Conservation (phyloP, 2,797 vertebrate species). For the Poeciliopsis gracilis region DNA sequence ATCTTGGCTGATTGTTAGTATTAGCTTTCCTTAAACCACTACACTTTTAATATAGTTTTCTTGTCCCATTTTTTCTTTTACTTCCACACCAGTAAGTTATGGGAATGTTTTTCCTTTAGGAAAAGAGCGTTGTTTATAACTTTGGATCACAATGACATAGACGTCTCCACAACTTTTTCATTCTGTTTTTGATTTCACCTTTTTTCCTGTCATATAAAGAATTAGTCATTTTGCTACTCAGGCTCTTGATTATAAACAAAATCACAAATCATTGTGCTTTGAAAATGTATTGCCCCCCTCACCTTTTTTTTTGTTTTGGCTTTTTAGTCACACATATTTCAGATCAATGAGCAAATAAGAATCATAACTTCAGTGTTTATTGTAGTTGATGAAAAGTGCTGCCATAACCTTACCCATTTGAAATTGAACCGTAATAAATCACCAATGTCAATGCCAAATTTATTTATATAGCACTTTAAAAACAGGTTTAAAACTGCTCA, state of each 20-base stretch:
- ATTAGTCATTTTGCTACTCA: too few species aligned
- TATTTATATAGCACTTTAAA: too few species aligned
- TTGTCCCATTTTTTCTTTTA: not conserved
- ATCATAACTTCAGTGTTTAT: not conserved
- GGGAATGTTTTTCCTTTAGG: conserved; percentile 20
- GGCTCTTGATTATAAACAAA: not conserved
- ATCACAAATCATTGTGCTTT: not conserved
- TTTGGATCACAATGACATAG: conserved; percentile 33
- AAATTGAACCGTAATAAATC: not conserved
- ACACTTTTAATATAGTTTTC: not conserved
- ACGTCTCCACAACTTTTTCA: conserved; percentile 16
- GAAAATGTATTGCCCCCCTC: not conserved
- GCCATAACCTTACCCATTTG: not conserved
- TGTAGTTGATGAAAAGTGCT: not conserved
- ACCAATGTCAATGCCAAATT: too few species aligned
- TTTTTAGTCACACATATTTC: not conserved
- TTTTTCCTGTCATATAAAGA: not conserved
- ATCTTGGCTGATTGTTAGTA: not conserved
- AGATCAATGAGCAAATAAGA: not conserved
- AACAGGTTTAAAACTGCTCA: too few species aligned
- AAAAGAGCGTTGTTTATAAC: not conserved
- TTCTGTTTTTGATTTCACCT: not conserved
- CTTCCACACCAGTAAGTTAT: conserved; percentile 9
- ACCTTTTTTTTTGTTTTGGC: not conserved
- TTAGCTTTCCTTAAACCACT: not conserved